phyloP scores from a whole-genome alignment of 2,113 vertebrate genomes.

The Crypturellus undulatus region DNA sequence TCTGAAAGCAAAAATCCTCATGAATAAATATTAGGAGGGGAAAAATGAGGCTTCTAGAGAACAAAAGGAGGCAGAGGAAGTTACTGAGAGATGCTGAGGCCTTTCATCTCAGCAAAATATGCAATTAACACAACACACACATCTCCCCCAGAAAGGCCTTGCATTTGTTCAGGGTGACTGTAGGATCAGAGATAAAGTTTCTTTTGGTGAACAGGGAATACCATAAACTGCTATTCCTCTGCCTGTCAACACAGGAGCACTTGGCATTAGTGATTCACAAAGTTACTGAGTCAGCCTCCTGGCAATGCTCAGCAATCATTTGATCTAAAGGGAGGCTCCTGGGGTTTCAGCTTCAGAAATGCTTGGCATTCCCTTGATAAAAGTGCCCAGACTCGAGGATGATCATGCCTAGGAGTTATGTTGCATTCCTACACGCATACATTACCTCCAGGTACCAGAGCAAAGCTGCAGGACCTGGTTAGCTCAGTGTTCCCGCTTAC shows the following conservation, averaged over 20 bases:
- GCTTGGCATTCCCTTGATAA: not conserved
- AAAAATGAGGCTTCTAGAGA: conserved; percentile 57
- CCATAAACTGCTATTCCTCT: conserved; percentile 44
- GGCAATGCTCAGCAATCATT: conserved; percentile 26
- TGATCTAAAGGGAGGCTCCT: conserved; percentile 22
- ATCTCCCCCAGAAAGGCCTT: conserved; percentile 11
- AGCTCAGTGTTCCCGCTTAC: not conserved
- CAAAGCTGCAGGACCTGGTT: not conserved
- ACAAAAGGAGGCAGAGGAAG: conserved; percentile 70
- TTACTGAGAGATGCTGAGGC: conserved; percentile 58
- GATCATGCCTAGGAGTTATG: not conserved
- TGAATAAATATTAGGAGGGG: conserved; percentile 75
- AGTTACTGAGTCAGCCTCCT: conserved; percentile 36
- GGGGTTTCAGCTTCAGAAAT: not conserved
- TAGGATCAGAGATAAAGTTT: conserved; percentile 54
- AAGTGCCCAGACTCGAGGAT: not conserved
- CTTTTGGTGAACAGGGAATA: conserved; percentile 60
- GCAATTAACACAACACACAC: conserved; percentile 41
- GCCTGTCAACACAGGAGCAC: not conserved
- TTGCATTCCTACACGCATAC: not conserved
- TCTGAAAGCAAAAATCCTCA: conserved; percentile 69
- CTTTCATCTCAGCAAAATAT: conserved; percentile 66
- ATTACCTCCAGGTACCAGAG: not conserved
- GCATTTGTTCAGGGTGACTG: not conserved
- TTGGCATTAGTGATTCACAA: not conserved